Conservation (phyloP, 1,140 invertebrate species). For the Linepithema humile region DNA sequence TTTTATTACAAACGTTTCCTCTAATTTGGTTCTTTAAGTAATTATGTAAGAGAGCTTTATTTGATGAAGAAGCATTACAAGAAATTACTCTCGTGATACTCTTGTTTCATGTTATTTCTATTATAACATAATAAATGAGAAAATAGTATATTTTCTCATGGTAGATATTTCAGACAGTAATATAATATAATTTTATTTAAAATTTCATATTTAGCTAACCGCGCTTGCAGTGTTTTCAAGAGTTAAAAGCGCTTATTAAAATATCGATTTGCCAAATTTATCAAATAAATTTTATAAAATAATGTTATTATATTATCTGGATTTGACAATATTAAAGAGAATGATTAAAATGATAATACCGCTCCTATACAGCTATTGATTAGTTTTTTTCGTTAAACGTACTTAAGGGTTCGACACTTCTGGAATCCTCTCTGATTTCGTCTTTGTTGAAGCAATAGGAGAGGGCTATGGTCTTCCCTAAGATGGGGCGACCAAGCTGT, state of each 20-base stretch:
- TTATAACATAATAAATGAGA: not conserved
- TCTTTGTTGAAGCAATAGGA: slow-evolving; percentile 27
- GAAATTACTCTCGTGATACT: not conserved
- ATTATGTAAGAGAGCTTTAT: slow-evolving; percentile 6
- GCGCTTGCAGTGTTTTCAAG: not conserved
- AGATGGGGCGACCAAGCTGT: slow-evolving; percentile 37
- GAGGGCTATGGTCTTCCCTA: slow-evolving; percentile 13
- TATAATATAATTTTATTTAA: not conserved
- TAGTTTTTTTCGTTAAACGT: not conserved
- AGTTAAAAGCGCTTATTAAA: not conserved
- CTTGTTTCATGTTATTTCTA: not conserved
- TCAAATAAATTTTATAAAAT: not conserved
- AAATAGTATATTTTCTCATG: not conserved
- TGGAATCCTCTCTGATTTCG: slow-evolving; percentile 19
- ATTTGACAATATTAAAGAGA: not conserved
- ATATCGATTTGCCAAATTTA: not conserved
- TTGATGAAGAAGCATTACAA: not conserved
- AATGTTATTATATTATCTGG: not conserved
- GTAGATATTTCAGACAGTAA: not conserved
- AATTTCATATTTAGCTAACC: not conserved
- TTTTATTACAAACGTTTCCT: not conserved
- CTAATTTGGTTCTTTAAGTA: slow-evolving; percentile 24
- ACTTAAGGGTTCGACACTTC: slow-evolving; percentile 16
- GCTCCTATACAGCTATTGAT: not conserved
- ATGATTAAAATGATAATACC: not conserved